Conservation (phyloP, 2,888 invertebrate genomes). For the Amiota minor region DNA sequence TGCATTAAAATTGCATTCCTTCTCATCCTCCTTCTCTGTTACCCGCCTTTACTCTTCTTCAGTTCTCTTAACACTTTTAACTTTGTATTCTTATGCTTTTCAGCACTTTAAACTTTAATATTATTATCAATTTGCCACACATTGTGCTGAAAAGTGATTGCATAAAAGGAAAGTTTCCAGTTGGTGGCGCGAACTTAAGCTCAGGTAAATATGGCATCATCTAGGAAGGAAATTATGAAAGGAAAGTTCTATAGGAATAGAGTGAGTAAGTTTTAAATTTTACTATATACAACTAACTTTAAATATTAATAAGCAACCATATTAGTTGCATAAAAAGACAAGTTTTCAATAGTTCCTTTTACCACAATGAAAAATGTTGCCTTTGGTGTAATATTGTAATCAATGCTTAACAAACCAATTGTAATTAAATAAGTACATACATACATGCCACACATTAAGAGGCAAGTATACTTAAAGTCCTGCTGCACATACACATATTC, state of each 20-base stretch:
- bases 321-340: too few relatives aligned
- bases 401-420: conserved; percentile 29
- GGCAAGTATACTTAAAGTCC: conserved; percentile 25
- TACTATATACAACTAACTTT: too few relatives aligned
- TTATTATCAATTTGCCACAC: conserved; percentile 30
- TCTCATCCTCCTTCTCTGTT: too few relatives aligned
- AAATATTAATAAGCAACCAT: too few relatives aligned
- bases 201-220: not conserved
- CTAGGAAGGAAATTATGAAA: not conserved
- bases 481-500: conserved; percentile 31
- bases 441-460: conserved; percentile 50
- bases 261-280: too few relatives aligned
- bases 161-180: conserved; percentile 38
- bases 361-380: too few relatives aligned
- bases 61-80: not conserved
- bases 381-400: too few relatives aligned
- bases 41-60: too few relatives aligned
- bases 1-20: too few relatives aligned
- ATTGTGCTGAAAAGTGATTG: conserved; percentile 30
- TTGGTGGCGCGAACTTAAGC: not conserved
- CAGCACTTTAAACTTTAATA: conserved; percentile 11
- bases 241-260: too few relatives aligned
- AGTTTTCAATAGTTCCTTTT: too few relatives aligned
- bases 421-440: too few relatives aligned
- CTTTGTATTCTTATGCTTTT: not conserved